phyloP scores from a whole-genome alignment of 1,140 invertebrate genomes.

The Samia ricini region DNA sequence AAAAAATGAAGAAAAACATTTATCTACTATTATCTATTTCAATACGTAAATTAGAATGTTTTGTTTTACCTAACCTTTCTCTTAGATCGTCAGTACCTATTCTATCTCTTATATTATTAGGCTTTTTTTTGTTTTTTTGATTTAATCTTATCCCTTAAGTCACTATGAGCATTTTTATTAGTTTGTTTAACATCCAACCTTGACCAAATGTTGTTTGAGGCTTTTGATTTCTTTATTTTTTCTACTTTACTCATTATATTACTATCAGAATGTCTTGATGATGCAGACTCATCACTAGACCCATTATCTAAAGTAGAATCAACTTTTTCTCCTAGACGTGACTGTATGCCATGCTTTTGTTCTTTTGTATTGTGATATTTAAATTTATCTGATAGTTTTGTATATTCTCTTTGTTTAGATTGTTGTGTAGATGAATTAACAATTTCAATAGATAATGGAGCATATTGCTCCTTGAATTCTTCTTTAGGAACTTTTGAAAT shows the following conservation, averaged over 20 bases:
- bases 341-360: constrained; percentile 40
- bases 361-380: constrained; percentile 33
- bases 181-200: constrained; percentile 68
- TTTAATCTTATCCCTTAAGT: constrained; percentile 61
- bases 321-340: constrained; percentile 52
- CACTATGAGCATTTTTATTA: constrained; percentile 33
- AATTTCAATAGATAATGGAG: constrained; percentile 64
- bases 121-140: constrained; percentile 49
- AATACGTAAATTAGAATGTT: constrained; percentile 68
- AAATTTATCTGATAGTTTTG: constrained; percentile 60
- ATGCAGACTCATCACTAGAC: constrained; percentile 49
- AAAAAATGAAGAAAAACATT: neutral
- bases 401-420: constrained; percentile 39
- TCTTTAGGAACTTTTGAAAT: constrained; percentile 42
- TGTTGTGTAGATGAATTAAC: constrained; percentile 47
- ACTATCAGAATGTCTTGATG: constrained; percentile 42
- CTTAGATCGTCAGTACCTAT: constrained; percentile 47
- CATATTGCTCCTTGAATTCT: constrained; percentile 44
- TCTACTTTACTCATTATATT: constrained; percentile 64
- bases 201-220: constrained; percentile 76
- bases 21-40: constrained; percentile 65
- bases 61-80: constrained; percentile 60
- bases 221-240: constrained; percentile 47
- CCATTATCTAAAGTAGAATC: constrained; percentile 19
- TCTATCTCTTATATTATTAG: constrained; percentile 10